These are phyloP conservation scores for Lepidostoma basale DNA, from an alignment of 1,140 invertebrate genomes.

Conservation along the genomic window DNA sequence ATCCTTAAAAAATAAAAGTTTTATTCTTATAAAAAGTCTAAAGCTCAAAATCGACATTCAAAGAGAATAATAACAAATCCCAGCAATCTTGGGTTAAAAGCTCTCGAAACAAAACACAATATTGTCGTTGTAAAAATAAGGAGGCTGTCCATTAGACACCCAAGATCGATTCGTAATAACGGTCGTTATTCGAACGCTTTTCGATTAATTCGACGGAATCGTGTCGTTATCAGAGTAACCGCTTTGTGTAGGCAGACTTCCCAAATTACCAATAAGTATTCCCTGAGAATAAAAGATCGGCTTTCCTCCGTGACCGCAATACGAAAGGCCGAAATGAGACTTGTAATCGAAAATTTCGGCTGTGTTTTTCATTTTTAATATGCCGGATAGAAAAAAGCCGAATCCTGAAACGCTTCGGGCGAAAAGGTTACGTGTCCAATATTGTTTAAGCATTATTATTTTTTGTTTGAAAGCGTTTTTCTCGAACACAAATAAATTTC, in stretches of 20 bases:
- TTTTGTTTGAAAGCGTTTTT: too few relatives aligned
- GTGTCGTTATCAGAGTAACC: too few relatives aligned
- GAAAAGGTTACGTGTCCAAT: too few relatives aligned
- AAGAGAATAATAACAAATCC: too few relatives aligned
- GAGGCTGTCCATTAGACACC: not conserved
- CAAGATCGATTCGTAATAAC: not conserved
- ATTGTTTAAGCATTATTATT: too few relatives aligned
- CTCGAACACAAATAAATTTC: too few relatives aligned
- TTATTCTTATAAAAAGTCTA: too few relatives aligned
- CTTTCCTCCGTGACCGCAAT: not conserved
- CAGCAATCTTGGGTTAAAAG: too few relatives aligned
- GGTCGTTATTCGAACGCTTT: not conserved
- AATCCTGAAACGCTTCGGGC: too few relatives aligned
- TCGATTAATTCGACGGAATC: not conserved
- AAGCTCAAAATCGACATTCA: too few relatives aligned
- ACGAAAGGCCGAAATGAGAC: not conserved
- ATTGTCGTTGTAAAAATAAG: not conserved
- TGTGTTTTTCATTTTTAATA: not conserved
- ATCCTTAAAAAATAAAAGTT: too few relatives aligned
- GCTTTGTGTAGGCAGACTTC: not conserved
- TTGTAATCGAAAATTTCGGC: not conserved
- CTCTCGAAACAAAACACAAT: not conserved
- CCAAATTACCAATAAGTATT: not conserved
- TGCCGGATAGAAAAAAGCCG: not conserved
- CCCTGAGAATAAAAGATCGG: not conserved